A percentile compares a stretch with the other conserved stretches of the same genome.
Conservation (phyloP, 2,888 invertebrate species). For the Caenorhabditis sinica region DNA sequence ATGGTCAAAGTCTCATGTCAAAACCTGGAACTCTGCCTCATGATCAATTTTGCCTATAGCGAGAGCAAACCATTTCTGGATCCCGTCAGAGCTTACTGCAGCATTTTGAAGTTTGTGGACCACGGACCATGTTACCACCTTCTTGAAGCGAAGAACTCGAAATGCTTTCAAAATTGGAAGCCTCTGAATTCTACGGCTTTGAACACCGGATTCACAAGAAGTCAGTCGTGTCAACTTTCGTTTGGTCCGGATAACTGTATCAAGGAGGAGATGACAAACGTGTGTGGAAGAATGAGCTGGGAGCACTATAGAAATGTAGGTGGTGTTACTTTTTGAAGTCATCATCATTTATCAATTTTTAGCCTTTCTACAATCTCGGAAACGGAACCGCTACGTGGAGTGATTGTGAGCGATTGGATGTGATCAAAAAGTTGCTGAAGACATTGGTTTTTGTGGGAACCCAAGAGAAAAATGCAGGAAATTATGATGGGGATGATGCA, state of each 20-base stretch:
- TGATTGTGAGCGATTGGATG: background rate
- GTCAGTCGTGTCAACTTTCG: background rate
- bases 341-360: background rate
- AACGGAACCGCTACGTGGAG: background rate
- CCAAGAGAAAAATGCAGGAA: too few relatives aligned
- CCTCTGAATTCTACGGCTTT: background rate
- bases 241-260: conserved; percentile 15
- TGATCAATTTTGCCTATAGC: background rate
- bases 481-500: too few relatives aligned
- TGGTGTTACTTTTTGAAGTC: background rate
- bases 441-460: too few relatives aligned
- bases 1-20: background rate
- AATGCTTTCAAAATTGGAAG: background rate
- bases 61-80: background rate
- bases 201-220: background rate
- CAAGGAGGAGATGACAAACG: background rate
- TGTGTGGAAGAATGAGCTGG: background rate
- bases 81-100: background rate
- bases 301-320: background rate
- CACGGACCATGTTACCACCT: background rate
- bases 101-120: background rate
- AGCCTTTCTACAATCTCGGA: background rate
- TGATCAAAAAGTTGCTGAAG: background rate
- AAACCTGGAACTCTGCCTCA: background rate
- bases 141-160: background rate